Evolutionary conservation across 53 echinoderm and acorn worm species (phyloP).

Genomic region (Patiria pectinifera): DNA sequence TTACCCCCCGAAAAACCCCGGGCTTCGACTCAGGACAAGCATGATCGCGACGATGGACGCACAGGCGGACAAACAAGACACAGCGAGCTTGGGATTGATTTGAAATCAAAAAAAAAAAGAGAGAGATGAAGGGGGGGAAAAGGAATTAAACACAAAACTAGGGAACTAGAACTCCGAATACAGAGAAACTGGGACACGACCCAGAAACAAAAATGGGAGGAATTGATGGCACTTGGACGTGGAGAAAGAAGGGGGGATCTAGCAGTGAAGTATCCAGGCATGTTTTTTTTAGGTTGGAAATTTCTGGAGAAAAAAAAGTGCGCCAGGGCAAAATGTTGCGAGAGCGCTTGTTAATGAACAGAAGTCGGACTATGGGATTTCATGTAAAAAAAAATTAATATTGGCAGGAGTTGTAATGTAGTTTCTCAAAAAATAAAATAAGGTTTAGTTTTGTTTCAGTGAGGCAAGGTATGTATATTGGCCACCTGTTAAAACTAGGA

Average conservation of each 20-base stretch:
- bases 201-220: slow-evolving; percentile 50
- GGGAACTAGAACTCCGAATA: slow-evolving; percentile 55
- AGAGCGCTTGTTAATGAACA: neutral
- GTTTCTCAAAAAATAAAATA: neutral
- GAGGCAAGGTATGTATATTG: neutral
- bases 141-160: slow-evolving; percentile 49
- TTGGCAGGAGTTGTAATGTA: neutral
- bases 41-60: slow-evolving; percentile 32
- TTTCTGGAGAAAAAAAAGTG: neutral
- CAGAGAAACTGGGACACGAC: slow-evolving; percentile 59
- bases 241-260: slow-evolving; percentile 24
- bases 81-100: slow-evolving; percentile 44
- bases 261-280: neutral
- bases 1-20: slow-evolving; percentile 23
- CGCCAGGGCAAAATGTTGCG: neutral
- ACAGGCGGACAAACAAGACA: slow-evolving; percentile 45
- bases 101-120: slow-evolving; percentile 6
- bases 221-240: slow-evolving; percentile 18
- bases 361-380: neutral
- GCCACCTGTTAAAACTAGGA: no score
- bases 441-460: neutral
- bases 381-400: neutral
- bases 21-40: slow-evolving; percentile 24
- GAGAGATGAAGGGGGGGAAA: neutral
- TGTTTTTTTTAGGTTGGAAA: neutral